These are phyloP conservation scores for Drosophila nannoptera DNA, from an alignment of 1,140 invertebrate genomes.

Conservation along the genomic window DNA sequence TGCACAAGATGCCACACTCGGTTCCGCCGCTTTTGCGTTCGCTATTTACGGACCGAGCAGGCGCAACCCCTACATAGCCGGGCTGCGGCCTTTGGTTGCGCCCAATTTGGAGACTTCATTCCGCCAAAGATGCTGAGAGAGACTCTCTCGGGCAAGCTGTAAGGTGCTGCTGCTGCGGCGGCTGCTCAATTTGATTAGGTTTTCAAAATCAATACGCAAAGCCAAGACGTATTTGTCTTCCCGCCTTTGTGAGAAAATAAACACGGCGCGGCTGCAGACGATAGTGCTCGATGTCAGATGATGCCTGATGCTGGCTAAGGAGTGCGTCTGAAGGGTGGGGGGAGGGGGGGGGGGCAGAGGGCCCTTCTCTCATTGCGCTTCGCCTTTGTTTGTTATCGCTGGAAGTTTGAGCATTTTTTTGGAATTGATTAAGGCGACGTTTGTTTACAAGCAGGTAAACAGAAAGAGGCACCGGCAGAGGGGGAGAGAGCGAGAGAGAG, in stretches of 20 bases:
- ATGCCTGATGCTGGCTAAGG: constrained; percentile 12
- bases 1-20: constrained; percentile 70
- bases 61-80: constrained; percentile 68
- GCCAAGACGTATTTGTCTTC: constrained; percentile 62
- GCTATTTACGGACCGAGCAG: constrained; percentile 56
- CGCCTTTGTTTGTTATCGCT: constrained; percentile 76
- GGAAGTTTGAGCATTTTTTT: constrained; percentile 62
- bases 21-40: constrained; percentile 47
- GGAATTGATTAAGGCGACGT: constrained; percentile 71
- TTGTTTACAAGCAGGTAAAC: constrained; percentile 74
- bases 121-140: constrained; percentile 16
- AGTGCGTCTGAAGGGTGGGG: background rate
- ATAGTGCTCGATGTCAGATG: constrained; percentile 1
- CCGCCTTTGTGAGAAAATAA: constrained; percentile 71
- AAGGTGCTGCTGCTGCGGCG: too few species aligned
- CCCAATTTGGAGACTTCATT: constrained; percentile 69
- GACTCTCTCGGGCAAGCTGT: too few species aligned
- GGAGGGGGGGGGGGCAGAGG: background rate
- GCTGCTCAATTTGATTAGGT: constrained; percentile 77
- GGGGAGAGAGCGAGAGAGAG: background rate
- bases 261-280: constrained; percentile 41
- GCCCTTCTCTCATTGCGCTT: constrained; percentile 65
- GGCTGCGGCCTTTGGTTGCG: constrained; percentile 56
- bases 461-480: constrained; percentile 21
- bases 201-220: constrained; percentile 69